Evolutionary conservation across 2,888 invertebrate genomes (phyloP).

Genomic region (Eumacrocentrus americanus): DNA sequence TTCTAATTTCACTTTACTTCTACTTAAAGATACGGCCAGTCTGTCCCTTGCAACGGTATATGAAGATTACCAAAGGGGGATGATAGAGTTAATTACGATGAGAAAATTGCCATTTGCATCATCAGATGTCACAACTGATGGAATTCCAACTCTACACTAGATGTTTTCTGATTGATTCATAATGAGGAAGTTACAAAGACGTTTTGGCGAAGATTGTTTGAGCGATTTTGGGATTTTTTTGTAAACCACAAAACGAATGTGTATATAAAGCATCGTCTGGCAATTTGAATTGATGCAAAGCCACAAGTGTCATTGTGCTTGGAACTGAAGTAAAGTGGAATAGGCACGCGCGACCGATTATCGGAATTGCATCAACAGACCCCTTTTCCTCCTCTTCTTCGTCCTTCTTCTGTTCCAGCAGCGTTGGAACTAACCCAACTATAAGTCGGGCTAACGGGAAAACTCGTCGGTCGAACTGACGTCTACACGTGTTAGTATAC

Average conservation of each 20-base stretch:
- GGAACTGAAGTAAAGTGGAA: background rate
- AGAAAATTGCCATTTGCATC: background rate
- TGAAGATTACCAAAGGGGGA: background rate
- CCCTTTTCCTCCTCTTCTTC: slow-evolving; percentile 1
- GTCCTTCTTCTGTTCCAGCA: background rate
- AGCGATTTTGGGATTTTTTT: too few relatives aligned
- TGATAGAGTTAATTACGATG: background rate
- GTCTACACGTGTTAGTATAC: slow-evolving; percentile 13
- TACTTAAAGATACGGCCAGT: background rate
- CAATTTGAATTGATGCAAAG: background rate
- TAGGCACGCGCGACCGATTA: slow-evolving; percentile 21
- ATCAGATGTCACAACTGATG: background rate
- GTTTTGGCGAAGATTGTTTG: too few relatives aligned
- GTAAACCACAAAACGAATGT: too few relatives aligned
- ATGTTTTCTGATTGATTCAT: too few relatives aligned
- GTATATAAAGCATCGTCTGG: background rate
- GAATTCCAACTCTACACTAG: background rate
- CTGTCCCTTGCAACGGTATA: slow-evolving; percentile 10
- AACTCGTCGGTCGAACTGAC: slow-evolving; percentile 5
- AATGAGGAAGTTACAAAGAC: too few relatives aligned
- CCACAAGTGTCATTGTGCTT: too few relatives aligned
- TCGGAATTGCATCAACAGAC: slow-evolving; percentile 11
- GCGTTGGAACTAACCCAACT: slow-evolving; percentile 17
- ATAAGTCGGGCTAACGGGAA: slow-evolving; percentile 20
- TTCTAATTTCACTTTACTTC: background rate